Conservation (phyloP, 2,113 vertebrate genomes). For the Galemys pyrenaicus region DNA sequence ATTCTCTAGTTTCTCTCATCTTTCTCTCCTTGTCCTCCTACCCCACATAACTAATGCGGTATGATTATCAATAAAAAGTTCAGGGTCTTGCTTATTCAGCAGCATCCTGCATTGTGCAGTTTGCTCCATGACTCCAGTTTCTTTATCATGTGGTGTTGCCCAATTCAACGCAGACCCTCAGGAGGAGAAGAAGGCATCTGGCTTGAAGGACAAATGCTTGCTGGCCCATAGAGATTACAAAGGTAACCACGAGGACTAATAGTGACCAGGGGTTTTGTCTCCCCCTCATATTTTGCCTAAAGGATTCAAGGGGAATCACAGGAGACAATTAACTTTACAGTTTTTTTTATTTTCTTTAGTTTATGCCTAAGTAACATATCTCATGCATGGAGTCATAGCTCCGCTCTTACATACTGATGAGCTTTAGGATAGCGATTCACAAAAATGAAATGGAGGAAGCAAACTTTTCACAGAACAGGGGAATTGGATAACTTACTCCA, state of each 20-base stretch:
- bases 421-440: neutral
- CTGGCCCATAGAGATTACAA: neutral
- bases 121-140: no score
- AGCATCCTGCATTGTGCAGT: no score
- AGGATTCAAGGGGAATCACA: neutral
- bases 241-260: neutral
- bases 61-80: no score
- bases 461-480: neutral
- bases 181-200: neutral
- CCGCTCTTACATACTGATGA: neutral
- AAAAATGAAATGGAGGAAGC: neutral
- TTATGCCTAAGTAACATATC: neutral
- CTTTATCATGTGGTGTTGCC: no score
- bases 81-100: no score
- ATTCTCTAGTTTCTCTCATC: no score
- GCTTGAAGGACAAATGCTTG: neutral
- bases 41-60: no score
- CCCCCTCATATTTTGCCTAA: neutral
- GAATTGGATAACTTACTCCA: neutral
- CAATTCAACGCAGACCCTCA: no score
- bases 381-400: neutral
- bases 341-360: neutral
- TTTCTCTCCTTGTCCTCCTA: no score
- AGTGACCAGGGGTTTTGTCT: neutral
- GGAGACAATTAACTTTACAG: neutral